A percentile compares a stretch with the other conserved stretches of the same genome.
These are phyloP conservation scores for Cydia pomonella DNA, from an alignment of 1,140 invertebrate species.

Conservation along the genomic window DNA sequence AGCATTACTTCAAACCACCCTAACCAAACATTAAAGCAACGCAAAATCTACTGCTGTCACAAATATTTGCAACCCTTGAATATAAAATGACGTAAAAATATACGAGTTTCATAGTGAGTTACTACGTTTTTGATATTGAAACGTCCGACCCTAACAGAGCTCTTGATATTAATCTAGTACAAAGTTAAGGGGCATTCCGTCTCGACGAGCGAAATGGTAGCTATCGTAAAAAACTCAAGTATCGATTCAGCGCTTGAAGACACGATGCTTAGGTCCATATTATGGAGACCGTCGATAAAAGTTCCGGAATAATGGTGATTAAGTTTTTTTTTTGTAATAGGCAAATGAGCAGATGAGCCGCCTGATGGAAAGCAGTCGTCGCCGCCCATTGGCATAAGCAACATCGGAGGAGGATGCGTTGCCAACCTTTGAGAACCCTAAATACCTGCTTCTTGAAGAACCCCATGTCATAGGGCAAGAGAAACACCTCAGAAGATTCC, in stretches of 20 bases:
- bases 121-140: not conserved
- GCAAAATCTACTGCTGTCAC: conserved; percentile 7
- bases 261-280: conserved; percentile 36
- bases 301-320: not conserved
- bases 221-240: conserved; percentile 44
- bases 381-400: too few relatives aligned
- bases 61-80: conserved; percentile 9
- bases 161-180: conserved; percentile 44
- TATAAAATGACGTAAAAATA: not conserved
- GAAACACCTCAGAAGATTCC: too few relatives aligned
- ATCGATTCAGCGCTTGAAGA: conserved; percentile 44
- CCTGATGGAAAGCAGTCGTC: too few relatives aligned
- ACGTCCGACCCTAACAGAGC: conserved; percentile 1
- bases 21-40: conserved; percentile 14
- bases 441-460: too few relatives aligned
- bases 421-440: too few relatives aligned
- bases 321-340: too few relatives aligned
- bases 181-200: conserved; percentile 43
- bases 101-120: not conserved
- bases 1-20: conserved; percentile 26
- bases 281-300: conserved; percentile 39
- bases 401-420: too few relatives aligned
- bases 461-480: too few relatives aligned
- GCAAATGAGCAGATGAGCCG: too few relatives aligned
- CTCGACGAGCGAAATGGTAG: conserved; percentile 39